Conservation (phyloP, 2,888 invertebrate species). For the Steinernema scapterisci region DNA sequence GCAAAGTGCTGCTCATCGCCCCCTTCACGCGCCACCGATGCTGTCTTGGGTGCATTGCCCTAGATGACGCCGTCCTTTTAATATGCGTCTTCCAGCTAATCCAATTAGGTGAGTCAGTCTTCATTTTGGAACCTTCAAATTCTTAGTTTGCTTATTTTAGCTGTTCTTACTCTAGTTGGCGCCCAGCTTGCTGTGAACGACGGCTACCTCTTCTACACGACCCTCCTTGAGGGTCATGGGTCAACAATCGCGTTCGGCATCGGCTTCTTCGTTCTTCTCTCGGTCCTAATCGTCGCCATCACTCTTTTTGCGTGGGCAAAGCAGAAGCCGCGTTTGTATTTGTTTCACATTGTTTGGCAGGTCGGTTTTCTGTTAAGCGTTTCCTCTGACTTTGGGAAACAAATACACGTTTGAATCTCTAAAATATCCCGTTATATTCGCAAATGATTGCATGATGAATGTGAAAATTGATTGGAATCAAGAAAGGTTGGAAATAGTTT, state of each 20-base stretch:
- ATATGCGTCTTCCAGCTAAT: constrained; percentile 24
- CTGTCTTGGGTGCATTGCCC: constrained; percentile 27
- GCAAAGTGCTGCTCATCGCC: constrained; percentile 20
- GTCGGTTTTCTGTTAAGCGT: neutral
- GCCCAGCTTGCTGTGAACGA: neutral
- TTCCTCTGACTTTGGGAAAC: no score
- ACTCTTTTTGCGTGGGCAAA: constrained; percentile 24
- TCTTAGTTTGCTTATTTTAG: neutral
- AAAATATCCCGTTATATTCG: no score
- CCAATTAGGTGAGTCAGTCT: neutral
- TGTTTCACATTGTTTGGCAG: constrained; percentile 15
- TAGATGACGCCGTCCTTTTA: constrained; percentile 26
- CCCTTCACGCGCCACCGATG: constrained; percentile 23
- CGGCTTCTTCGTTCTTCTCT: constrained; percentile 7
- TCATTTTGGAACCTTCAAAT: neutral
- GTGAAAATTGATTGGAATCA: no score
- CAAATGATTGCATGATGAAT: no score
- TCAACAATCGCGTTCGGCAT: neutral
- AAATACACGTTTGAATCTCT: no score
- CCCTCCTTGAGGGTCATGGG: neutral
- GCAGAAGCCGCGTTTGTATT: constrained; percentile 6
- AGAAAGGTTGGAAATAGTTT: no score
- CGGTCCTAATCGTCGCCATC: neutral
- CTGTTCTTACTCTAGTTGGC: neutral
- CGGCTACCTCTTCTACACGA: constrained; percentile 21